Evolutionary conservation across 2,888 invertebrate genomes (phyloP), one percentile per base, ranked within the genome.

Genomic region (Pristionchus exspectatus): DNA sequence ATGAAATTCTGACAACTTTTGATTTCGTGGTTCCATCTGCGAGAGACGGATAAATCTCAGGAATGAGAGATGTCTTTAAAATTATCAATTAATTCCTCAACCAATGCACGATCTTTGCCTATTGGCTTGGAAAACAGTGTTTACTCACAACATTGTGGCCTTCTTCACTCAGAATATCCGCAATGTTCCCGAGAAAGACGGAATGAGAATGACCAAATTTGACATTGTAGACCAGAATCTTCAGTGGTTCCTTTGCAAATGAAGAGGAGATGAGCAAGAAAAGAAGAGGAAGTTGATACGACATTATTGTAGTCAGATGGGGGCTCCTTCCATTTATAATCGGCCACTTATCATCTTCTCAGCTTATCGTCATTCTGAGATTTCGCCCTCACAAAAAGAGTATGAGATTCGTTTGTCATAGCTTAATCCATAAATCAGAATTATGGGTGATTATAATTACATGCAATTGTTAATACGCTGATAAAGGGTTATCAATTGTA

Each of bases 151-250:
- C 85, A 33, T 85, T 56, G 30, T 85, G 85, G 14, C 85, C 85
- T 30, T 56, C 56, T 27, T 86, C 86, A 21, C 59, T 66, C 59
- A 86, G 16, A 86, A 86, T 66, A 86, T 86, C 86, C 18, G 63
- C 86, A 44, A 66, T 66, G 16, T 44, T 86, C 5, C 86, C 86
- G 3, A 86, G 86, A 66, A 66, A 66, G 18, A n/a, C 27, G 1
- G 63, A 66, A 30, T 86, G 86, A n/a, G 86, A 86, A 66, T 86
- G 86, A 12, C 44, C 86, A 66, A 86, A 86, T 86, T 86, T 86
- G 7, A 38, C 33, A 66, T 86, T 86, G 66, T 86, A 86, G 24
- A 86, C 86, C 66, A 86, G 86, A 21, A 86, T 86, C 66, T 86
- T 86, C 24, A 66, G 66, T 38, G 86, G 54, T 9, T 84, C 44